A percentile compares a stretch with the other conserved stretches of the same genome.
Conservation (phyloP, 2,888 invertebrate genomes). For the Hymenopus coronatus region DNA sequence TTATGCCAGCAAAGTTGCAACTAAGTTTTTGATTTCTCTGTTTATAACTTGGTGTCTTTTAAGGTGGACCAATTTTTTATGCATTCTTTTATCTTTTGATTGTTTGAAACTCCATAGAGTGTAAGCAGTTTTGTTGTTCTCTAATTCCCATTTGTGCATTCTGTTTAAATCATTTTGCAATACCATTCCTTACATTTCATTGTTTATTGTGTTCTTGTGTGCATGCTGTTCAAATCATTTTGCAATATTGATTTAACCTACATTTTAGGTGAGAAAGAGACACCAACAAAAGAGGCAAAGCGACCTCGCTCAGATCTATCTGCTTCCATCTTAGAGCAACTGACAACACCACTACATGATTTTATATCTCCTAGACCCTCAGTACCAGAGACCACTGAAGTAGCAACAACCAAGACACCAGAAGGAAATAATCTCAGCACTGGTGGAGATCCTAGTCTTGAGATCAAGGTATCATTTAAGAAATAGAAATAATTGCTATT, state of each 20-base stretch:
- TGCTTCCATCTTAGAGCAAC: constrained; percentile 67
- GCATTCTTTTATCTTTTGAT: too few species aligned
- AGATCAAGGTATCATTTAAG: constrained; percentile 22
- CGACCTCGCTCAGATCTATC: constrained; percentile 68
- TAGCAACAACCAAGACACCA: not conserved
- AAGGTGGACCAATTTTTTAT: too few species aligned
- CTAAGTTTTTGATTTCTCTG: too few species aligned
- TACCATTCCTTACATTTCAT: too few species aligned
- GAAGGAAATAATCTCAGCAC: constrained; percentile 25
- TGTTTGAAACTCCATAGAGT: too few species aligned
- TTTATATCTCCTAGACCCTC: constrained; percentile 38
- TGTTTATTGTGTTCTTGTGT: not conserved
- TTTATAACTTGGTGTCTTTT: too few species aligned
- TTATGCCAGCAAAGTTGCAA: too few species aligned
- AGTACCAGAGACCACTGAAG: not conserved
- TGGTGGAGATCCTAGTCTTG: constrained; percentile 23
- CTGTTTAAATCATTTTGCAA: too few species aligned
- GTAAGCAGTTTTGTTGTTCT: too few species aligned
- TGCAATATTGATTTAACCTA: not conserved
- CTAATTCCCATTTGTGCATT: too few species aligned
- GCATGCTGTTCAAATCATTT: not conserved
- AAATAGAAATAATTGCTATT: too few species aligned
- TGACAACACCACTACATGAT: constrained; percentile 65
- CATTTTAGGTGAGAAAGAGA: constrained; percentile 31
- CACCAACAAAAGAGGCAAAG: constrained; percentile 31